Base-by-base conservation (phyloP, 2,113 vertebrate species). In the Hirundichthys speculiger region DNA sequence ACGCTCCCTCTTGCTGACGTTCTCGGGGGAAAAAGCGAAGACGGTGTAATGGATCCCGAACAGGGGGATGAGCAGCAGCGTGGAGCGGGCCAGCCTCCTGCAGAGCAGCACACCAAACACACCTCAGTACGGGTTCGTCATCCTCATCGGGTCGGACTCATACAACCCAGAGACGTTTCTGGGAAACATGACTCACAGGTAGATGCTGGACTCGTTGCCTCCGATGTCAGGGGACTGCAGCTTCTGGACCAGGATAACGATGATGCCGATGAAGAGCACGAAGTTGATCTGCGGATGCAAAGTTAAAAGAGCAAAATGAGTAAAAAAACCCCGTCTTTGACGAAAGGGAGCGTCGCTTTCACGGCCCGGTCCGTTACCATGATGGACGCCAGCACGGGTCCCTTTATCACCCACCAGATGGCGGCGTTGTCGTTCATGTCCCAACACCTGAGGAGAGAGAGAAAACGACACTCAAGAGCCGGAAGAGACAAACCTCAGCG, bases 341-440 rank as follows among this genome's bases (percentile, higher is more conserved):
- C 1, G 14, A 65, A 18, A 16, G 15, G 15, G 16, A 15, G 18
- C 13, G 2, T 46, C 2, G 8, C 13, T 10, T 20, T 27, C 7
- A 2, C 14, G 7, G 21, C 7, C 15, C 3, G 0, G 10, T n/a
- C 38, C 14, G 3, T 40, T 0, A 99, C 97, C 96, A 99, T 98
- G 39, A 99, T 98, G 0, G 96, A 98, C 3, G 94, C 95, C 47
- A 99, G 92, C 67, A 98, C 97, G 0, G 97, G 97, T 57, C 96
- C 97, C 74, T 99, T 99, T 76, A 98, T 99, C 71, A 99, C 95
- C 97, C 97, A 99, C 97, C 97, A 99, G 91, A 98, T 93, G 86
- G 94, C 96, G 13, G 95, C 95, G 55, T 95, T 94, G 88, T 96
- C 94, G 55, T 99, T 99, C 90, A 95, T 96, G 62, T 99, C 97